Evolutionary conservation across 2,888 invertebrate genomes (phyloP).

Genomic region (Pheosia gnoma): DNA sequence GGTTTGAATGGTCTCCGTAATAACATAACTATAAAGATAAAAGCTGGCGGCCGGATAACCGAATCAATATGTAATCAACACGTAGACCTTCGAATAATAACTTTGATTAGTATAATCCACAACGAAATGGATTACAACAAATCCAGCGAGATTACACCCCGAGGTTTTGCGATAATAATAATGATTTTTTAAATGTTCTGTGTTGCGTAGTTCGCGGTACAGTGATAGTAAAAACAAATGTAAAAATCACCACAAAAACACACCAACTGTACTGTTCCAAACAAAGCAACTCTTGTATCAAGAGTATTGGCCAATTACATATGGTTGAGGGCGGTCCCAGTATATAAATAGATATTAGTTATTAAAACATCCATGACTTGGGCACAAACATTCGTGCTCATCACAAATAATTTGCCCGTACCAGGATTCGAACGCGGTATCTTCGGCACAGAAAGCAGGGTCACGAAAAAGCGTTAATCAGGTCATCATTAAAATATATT

Average conservation of each 20-base stretch:
- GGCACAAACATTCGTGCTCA: no score
- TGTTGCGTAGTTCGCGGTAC: neutral
- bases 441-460: no score
- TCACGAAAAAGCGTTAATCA: no score
- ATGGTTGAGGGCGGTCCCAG: no score
- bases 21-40: conserved; percentile 54
- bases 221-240: neutral
- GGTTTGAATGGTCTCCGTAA: conserved; percentile 17
- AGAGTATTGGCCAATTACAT: no score
- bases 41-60: conserved; percentile 28
- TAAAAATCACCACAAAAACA: neutral
- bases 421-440: no score
- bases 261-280: no score
- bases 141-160: conserved; percentile 63
- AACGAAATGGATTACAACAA: conserved; percentile 61
- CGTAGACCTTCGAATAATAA: conserved; percentile 64
- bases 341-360: no score
- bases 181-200: conserved; percentile 22
- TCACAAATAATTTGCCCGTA: no score
- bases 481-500: no score
- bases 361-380: no score
- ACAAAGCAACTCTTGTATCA: no score
- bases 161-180: conserved; percentile 62
- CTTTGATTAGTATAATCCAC: conserved; percentile 71
- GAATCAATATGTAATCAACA: conserved; percentile 31